A percentile compares a stretch with the other conserved stretches of the same genome.
Evolutionary conservation across 1,140 invertebrate species (phyloP).

Genomic region (Brachionus asplanchnoidis): DNA sequence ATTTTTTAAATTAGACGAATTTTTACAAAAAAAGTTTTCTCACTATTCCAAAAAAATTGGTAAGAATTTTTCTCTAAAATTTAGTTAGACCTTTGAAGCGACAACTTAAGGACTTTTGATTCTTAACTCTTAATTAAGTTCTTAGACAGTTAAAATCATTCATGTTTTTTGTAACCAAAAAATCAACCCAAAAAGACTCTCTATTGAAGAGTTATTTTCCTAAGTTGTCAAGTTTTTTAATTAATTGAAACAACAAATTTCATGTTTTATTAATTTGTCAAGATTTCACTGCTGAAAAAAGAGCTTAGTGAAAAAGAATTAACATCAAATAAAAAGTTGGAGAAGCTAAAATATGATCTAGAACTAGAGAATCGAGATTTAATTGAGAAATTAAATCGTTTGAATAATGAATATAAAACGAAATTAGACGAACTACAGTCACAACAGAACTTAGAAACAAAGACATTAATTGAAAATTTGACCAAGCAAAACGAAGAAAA

Average conservation of each 20-base stretch:
- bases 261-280: background rate
- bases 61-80: background rate
- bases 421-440: slow-evolving; percentile 30
- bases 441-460: slow-evolving; percentile 8
- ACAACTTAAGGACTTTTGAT: background rate
- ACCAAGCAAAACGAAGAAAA: slow-evolving; percentile 16
- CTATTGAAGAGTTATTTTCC: background rate
- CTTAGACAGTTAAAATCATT: background rate
- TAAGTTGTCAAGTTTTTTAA: background rate
- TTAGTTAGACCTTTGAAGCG: background rate
- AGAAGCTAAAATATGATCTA: slow-evolving; percentile 27
- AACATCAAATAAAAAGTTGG: slow-evolving; percentile 8
- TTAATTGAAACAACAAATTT: background rate
- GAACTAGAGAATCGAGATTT: slow-evolving; percentile 24
- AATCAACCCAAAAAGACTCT: background rate
- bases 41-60: background rate
- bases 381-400: slow-evolving; percentile 30
- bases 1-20: background rate
- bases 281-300: slow-evolving; percentile 41
- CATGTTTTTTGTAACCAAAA: background rate
- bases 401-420: slow-evolving; percentile 1
- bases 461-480: slow-evolving; percentile 14
- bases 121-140: background rate
- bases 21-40: background rate
- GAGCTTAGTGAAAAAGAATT: slow-evolving; percentile 26